These are phyloP conservation scores for Parapsyche elsis DNA, from an alignment of 1,140 invertebrate species.

Conservation along the genomic window DNA sequence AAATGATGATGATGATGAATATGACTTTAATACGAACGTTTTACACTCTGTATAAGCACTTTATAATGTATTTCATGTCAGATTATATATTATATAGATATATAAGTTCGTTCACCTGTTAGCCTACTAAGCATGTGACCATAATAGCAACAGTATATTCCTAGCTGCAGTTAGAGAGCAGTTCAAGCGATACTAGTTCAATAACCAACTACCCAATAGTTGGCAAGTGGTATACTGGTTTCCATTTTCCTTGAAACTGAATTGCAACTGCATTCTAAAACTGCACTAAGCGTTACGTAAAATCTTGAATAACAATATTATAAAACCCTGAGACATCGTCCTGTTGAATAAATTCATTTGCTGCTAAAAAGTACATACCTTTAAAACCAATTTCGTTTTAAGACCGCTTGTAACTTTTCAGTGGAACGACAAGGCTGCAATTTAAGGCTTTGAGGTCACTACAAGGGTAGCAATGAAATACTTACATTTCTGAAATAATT, in stretches of 20 bases:
- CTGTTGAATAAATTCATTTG: too few relatives aligned
- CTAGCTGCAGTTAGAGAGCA: slow-evolving; percentile 11
- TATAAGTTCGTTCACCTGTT: slow-evolving; percentile 11
- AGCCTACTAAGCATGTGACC: not conserved
- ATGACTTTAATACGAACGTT: too few relatives aligned
- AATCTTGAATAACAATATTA: not conserved
- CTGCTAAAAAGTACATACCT: too few relatives aligned
- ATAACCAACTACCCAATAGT: not conserved
- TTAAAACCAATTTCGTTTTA: too few relatives aligned
- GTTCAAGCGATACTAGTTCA: slow-evolving; percentile 10
- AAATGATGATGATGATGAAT: too few relatives aligned
- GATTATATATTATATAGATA: not conserved
- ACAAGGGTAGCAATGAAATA: not conserved
- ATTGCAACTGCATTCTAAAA: not conserved
- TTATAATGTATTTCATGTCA: too few relatives aligned
- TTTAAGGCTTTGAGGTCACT: not conserved
- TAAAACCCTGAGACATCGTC: too few relatives aligned
- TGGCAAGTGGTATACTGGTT: not conserved
- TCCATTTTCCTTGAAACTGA: not conserved
- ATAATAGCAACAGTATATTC: slow-evolving; percentile 1
- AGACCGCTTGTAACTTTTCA: not conserved
- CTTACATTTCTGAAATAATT: not conserved
- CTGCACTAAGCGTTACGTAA: not conserved
- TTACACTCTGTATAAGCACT: too few relatives aligned
- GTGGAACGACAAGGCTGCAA: slow-evolving; percentile 2